A percentile compares a stretch with the other conserved stretches of the same genome.
These are phyloP conservation scores for Dunckerocampus dactyliophorus DNA, from an alignment of 2,113 vertebrate genomes.

Conservation along the genomic window DNA sequence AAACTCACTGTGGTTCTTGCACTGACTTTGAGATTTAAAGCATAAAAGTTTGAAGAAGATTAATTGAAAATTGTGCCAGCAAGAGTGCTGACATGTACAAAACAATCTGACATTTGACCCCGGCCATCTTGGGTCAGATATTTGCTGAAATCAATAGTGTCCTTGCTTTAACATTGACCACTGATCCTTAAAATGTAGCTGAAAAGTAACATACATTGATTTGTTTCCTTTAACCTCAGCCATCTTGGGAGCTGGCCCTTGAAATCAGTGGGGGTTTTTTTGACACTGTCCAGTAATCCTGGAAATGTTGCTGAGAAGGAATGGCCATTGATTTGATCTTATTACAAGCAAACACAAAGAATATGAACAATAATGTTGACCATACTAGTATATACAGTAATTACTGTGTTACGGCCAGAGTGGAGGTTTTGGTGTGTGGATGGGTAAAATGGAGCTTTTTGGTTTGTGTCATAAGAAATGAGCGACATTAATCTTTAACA, in stretches of 20 bases:
- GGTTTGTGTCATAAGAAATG: too few relatives aligned
- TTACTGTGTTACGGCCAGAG: too few relatives aligned
- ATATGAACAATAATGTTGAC: too few relatives aligned
- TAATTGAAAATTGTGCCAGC: neutral
- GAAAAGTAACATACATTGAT: neutral
- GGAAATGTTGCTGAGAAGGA: neutral
- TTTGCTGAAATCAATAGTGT: neutral
- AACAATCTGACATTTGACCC: neutral
- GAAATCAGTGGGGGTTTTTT: neutral
- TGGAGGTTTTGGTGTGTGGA: too few relatives aligned
- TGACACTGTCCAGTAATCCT: neutral
- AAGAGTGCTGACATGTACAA: neutral
- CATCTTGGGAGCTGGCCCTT: neutral
- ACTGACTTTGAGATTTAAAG: too few relatives aligned
- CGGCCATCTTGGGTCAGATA: neutral
- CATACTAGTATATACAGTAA: too few relatives aligned
- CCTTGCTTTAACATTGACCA: neutral
- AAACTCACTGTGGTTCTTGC: too few relatives aligned
- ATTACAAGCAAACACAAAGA: too few relatives aligned
- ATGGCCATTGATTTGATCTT: too few relatives aligned
- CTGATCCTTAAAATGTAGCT: neutral
- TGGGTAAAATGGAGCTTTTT: too few relatives aligned
- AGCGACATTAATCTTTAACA: too few relatives aligned
- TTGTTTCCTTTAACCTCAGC: neutral
- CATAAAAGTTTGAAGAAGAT: neutral